Conservation (phyloP, 2,888 invertebrate species). For the Cabera pusaria region DNA sequence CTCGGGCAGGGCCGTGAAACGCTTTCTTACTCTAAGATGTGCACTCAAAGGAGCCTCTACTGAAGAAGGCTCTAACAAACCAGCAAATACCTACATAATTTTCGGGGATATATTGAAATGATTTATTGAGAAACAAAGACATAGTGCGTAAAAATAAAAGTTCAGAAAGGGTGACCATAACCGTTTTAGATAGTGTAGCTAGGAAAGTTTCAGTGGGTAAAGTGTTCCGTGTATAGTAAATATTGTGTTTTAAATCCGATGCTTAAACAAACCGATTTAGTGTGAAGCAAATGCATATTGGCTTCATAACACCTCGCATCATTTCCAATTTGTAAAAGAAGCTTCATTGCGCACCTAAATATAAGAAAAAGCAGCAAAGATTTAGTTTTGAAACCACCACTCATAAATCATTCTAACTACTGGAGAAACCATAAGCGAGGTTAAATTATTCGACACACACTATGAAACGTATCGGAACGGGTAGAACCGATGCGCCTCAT, state of each 20-base stretch:
- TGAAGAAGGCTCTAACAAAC: constrained; percentile 54
- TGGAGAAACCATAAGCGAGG: constrained; percentile 72
- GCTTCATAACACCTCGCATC: constrained; percentile 27
- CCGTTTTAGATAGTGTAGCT: too few relatives aligned
- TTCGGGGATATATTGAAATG: constrained; percentile 35
- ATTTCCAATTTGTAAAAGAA: constrained; percentile 22
- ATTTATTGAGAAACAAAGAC: too few relatives aligned
- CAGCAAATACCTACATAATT: constrained; percentile 61
- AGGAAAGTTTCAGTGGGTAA: too few relatives aligned
- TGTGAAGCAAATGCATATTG: constrained; percentile 26
- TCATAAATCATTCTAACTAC: constrained; percentile 76
- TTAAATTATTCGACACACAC: constrained; percentile 65
- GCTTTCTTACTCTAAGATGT: neutral
- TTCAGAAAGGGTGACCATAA: too few relatives aligned
- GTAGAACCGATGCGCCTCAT: constrained; percentile 54
- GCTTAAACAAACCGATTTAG: constrained; percentile 23
- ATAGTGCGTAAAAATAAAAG: too few relatives aligned
- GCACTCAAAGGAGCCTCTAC: constrained; percentile 17
- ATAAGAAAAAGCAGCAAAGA: constrained; percentile 70
- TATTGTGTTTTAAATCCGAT: constrained; percentile 17
- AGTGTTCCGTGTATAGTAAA: constrained; percentile 12
- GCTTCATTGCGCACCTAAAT: constrained; percentile 52
- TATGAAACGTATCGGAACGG: constrained; percentile 51
- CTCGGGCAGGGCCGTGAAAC: constrained; percentile 1
- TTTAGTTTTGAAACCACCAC: constrained; percentile 74